Base-by-base conservation (phyloP, 2,113 vertebrate genomes). In the Strix aluco region DNA sequence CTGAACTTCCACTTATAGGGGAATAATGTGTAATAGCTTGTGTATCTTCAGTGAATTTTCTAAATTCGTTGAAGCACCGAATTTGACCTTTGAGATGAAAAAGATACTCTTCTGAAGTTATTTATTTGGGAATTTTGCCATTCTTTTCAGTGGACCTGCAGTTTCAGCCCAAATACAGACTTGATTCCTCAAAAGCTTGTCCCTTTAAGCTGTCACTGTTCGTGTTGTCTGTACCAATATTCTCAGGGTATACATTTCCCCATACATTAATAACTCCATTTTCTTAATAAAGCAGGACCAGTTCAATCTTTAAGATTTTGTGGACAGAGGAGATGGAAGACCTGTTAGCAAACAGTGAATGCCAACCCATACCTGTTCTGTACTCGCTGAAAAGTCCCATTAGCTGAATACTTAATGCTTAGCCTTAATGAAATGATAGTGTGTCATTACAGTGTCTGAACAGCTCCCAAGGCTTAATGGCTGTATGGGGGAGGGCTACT, bases 381-480 rank as follows among this genome's bases (percentile, higher is more conserved):
- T 86, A 30, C 25, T 11, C 5, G 0, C 1, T 30, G 42, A 7
- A 42, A 44, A 70, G 32, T 59, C 23, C 47, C 2, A 0, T 32
- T 22, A 29, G 15, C 58, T 73, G 54, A 61, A 46, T 23, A 12
- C 14, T 70, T 62, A 40, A 14, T 69, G 20, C 38, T 66, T 15
- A 46, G 27, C 54, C 38, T 20, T 40, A 57, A 15, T 40, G 59
- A 29, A 46, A 13, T n/a, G 51, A 30, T n/a, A 36, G 3, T 49
- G 14, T 40, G 21, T 26, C 74, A 49, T 27, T 70, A 22, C 20
- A 29, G 40, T 8, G 46, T 46, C 79, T 65, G 75, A 77, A 40
- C 5, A 19, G 36, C 34, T 58, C 54, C 82, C 66, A 58, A 1
- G 40, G 38, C 26, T 11, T 10, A 18, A 65, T 34, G 81, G 22